phyloP scores from a whole-genome alignment of 2,888 invertebrate species.

The Oasisia sp. region DNA sequence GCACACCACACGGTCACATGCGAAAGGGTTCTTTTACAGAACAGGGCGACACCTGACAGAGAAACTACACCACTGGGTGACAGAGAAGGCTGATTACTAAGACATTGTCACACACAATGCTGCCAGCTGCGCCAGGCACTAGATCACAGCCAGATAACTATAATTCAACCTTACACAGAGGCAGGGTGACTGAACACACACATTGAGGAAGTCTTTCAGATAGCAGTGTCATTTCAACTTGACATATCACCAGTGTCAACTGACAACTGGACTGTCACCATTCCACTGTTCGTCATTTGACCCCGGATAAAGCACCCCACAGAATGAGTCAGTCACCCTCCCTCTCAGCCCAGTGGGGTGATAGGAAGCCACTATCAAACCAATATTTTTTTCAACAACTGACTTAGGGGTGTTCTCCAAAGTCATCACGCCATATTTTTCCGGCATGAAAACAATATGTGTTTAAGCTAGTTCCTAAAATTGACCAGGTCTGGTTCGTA shows the following conservation, averaged over 20 bases:
- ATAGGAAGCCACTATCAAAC: neutral
- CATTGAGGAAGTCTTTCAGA: too few species aligned
- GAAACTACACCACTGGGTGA: neutral
- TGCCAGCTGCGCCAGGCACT: neutral
- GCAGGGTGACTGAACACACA: too few species aligned
- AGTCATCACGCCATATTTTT: neutral
- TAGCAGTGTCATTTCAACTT: too few species aligned
- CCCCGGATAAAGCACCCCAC: neutral
- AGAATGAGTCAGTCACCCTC: neutral
- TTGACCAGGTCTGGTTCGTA: too few species aligned
- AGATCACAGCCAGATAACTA: too few species aligned
- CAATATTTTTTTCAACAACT: neutral
- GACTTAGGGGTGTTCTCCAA: neutral
- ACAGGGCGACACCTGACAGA: neutral
- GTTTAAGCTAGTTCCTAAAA: neutral
- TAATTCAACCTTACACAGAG: too few species aligned
- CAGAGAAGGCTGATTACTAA: neutral
- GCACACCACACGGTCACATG: neutral
- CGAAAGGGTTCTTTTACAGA: neutral
- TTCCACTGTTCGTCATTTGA: too few species aligned
- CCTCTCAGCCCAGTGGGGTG: neutral
- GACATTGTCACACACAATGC: neutral
- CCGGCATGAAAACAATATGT: neutral
- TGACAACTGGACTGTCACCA: too few species aligned
- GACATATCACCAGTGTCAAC: too few species aligned